phyloP scores from a whole-genome alignment of 2,113 vertebrate species.

The Kryptolebias marmoratus region DNA sequence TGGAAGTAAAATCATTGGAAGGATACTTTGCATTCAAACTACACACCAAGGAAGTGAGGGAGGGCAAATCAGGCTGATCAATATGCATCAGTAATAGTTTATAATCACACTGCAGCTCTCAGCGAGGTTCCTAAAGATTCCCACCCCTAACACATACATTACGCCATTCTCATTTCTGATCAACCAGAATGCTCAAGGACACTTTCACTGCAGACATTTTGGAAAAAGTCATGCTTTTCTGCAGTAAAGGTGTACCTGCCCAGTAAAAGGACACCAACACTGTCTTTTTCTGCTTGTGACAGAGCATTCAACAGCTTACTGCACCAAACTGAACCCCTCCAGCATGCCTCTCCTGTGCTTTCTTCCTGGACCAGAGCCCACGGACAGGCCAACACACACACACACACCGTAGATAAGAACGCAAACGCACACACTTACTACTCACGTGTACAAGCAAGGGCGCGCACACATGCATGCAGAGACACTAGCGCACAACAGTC shows the following conservation, averaged over 20 bases:
- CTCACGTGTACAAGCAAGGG: constrained; percentile 6
- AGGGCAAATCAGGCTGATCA: too few relatives aligned
- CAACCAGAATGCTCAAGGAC: neutral
- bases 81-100: too few relatives aligned
- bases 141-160: too few relatives aligned
- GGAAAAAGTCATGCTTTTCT: constrained; percentile 21
- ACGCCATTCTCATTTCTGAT: too few relatives aligned
- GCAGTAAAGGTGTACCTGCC: constrained; percentile 31
- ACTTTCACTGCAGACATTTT: constrained; percentile 32
- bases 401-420: constrained; percentile 10
- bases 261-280: constrained; percentile 49
- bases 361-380: constrained; percentile 76
- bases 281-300: constrained; percentile 50
- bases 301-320: constrained; percentile 77
- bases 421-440: constrained; percentile 9
- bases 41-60: too few relatives aligned
- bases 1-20: too few relatives aligned
- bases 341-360: constrained; percentile 67
- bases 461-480: constrained; percentile 27
- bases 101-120: too few relatives aligned
- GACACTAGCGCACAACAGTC: constrained; percentile 40
- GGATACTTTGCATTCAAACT: too few relatives aligned
- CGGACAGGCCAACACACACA: constrained; percentile 34
- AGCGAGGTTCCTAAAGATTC: too few relatives aligned
- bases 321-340: constrained; percentile 82